A percentile compares a stretch with the other conserved stretches of the same genome.
phyloP scores from a whole-genome alignment of 2,797 vertebrate genomes.

The Sebastiscus tertius region DNA sequence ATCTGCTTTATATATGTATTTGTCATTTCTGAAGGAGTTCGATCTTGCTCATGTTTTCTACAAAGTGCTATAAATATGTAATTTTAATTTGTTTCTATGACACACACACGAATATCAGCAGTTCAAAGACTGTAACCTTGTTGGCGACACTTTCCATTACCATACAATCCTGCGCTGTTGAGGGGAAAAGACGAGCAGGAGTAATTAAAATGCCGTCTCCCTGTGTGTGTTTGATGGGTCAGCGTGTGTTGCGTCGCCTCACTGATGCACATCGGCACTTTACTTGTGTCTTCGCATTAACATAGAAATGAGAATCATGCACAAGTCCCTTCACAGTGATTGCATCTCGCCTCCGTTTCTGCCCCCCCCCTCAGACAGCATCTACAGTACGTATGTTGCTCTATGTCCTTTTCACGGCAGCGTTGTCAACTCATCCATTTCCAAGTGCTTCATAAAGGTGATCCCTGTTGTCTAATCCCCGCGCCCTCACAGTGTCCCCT shows the following conservation, averaged over 20 bases:
- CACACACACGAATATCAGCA: not conserved
- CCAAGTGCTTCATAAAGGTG: constrained; percentile 41
- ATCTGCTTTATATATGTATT: not conserved
- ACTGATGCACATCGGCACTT: constrained; percentile 39
- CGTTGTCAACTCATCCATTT: constrained; percentile 18
- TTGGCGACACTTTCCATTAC: not conserved
- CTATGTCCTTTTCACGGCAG: constrained; percentile 6
- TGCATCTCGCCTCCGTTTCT: constrained; percentile 16
- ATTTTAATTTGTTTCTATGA: not conserved
- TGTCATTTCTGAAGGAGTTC: not conserved
- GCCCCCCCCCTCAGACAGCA: not conserved
- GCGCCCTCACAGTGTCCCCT: constrained; percentile 3
- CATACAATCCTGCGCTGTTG: not conserved
- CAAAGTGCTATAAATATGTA: not conserved
- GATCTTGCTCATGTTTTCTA: not conserved
- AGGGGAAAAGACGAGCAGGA: not conserved
- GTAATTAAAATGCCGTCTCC: constrained; percentile 40
- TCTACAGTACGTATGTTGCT: not conserved
- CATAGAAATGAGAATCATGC: constrained; percentile 86
- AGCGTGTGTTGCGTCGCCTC: constrained; percentile 28
- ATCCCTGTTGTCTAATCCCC: constrained; percentile 44
- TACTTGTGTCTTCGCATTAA: constrained; percentile 71
- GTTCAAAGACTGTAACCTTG: constrained; percentile 1
- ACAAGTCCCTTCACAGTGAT: constrained; percentile 71
- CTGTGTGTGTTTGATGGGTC: constrained; percentile 1